phyloP scores from a whole-genome alignment of 2,113 vertebrate genomes.

The Axis porcinus region DNA sequence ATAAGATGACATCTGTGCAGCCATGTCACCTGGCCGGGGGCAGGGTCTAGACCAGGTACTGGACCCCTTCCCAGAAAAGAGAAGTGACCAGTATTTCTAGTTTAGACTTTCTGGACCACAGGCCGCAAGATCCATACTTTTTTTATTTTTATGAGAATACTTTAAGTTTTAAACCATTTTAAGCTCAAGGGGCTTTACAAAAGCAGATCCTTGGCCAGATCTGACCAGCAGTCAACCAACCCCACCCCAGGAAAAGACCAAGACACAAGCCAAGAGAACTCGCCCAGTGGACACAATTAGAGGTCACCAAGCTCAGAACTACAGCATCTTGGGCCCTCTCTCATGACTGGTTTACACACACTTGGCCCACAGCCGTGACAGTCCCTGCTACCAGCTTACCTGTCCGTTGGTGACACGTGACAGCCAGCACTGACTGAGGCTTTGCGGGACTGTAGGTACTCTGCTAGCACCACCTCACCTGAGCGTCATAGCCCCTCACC shows the following conservation, averaged over 20 bases:
- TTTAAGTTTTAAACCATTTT: not conserved
- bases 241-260: not conserved
- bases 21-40: fast-evolving
- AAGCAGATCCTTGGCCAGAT: too few species aligned
- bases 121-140: fast-evolving
- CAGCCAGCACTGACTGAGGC: not conserved
- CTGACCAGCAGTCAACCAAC: fast-evolving
- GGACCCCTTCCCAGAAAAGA: not conserved
- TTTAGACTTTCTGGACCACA: not conserved
- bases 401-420: fast-evolving
- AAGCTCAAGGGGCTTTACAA: too few species aligned
- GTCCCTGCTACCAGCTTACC: not conserved
- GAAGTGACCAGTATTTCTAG: fast-evolving
- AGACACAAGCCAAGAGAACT: fast-evolving
- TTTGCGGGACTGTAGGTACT: fast-evolving
- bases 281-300: fast-evolving
- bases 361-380: fast-evolving
- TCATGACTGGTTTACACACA: fast-evolving
- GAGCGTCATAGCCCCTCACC: fast-evolving
- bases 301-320: fast-evolving
- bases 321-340: fast-evolving
- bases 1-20: fast-evolving
- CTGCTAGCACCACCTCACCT: fast-evolving
- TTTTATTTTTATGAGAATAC: not conserved
- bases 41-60: not conserved